Evolutionary conservation across 1,140 invertebrate species (phyloP).

Genomic region (Odontomachus brunneus): DNA sequence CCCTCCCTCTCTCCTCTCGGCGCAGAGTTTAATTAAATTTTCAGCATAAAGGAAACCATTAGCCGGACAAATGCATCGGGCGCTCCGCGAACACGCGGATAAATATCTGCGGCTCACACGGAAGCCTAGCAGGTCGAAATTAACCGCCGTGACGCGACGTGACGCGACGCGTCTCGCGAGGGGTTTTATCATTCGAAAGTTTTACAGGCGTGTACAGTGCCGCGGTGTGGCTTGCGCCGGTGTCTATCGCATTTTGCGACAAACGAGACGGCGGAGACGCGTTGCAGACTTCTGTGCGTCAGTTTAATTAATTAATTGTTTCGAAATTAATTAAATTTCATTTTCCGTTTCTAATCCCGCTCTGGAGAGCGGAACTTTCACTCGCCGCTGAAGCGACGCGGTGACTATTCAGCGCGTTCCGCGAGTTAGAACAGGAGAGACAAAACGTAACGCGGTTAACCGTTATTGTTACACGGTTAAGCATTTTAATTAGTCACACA

Average conservation of each 20-base stretch:
- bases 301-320: constrained; percentile 39
- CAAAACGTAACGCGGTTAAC: neutral
- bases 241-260: neutral
- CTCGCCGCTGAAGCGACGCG: neutral
- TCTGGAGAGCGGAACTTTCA: neutral
- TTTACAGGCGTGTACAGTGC: neutral
- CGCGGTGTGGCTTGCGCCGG: no score
- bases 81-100: constrained; percentile 34
- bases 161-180: constrained; percentile 17
- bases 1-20: neutral
- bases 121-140: constrained; percentile 6
- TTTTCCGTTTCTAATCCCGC: neutral
- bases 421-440: neutral
- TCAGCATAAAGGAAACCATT: constrained; percentile 47
- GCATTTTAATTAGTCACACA: constrained; percentile 26
- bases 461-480: constrained; percentile 21
- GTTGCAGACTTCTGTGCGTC: no score
- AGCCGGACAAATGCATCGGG: constrained; percentile 25
- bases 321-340: constrained; percentile 49
- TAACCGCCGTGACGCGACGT: neutral
- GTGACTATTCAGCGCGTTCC: neutral
- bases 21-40: constrained; percentile 57
- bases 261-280: neutral
- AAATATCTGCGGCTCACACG: constrained; percentile 33
- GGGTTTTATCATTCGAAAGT: neutral